Evolutionary conservation across 2,888 invertebrate genomes (phyloP), one percentile per base, ranked within the genome.

Genomic region (Metalampra italica): DNA sequence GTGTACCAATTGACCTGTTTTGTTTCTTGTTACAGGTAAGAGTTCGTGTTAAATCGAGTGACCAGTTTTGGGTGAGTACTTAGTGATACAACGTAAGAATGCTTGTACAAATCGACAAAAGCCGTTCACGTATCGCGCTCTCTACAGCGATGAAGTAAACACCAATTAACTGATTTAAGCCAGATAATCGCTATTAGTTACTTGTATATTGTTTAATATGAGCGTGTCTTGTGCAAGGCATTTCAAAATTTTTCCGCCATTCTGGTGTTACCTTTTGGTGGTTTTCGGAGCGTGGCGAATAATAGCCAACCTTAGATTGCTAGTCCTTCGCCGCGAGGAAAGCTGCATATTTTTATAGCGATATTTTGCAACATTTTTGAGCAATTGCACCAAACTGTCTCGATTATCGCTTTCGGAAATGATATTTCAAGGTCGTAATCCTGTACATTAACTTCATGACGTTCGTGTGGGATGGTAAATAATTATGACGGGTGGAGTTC

Each of bases 281-380:
- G 55, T 88, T 87, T 89, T 89, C 87, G 89, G 89, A 89, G 89
- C 89, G 89, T 89, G 79, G 85, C 89, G 84, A 74, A 78, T 83
- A 84, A 86, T 84, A 84, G 84, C 82, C 83, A 86, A 84, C 87
- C 88, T 86, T 85, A 84, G 79, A 82, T 82, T 82, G 81, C 84
- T 74, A 82, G 88, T 89, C 89, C 88, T 88, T 89, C 86, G 82
- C 63, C 75, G 72, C 78, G 76, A 75, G 83, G 82, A 88, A 87
- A 86, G 83, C 82, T 78, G 79, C 73, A 81, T 82, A 79, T 83
- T 84, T 83, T 77, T 79, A 77, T 78, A 74, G 71, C 57, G 52
- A 60, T n/a, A 71, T 85, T 80, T 84, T 71, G 83, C 66, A 85
- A 86, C 71, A 64, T 59, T 62, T 75, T 68, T 62, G 55, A 63